Evolutionary conservation across 2,888 invertebrate genomes (phyloP), one percentile per base, ranked within the genome.

Genomic region (Oscheius onirici): DNA sequence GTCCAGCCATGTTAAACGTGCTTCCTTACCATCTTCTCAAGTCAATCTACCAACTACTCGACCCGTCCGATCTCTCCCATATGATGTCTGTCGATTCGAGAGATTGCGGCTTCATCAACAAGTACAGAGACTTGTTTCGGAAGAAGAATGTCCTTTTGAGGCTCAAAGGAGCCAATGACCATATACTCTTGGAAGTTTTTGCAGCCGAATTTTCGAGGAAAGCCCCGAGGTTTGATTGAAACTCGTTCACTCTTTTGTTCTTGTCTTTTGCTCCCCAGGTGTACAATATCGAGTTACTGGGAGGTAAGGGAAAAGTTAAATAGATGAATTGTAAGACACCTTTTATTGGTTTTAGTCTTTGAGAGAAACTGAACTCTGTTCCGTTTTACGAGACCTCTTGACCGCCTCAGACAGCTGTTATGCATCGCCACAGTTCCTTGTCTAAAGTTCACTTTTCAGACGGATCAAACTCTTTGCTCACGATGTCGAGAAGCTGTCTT

Each of bases 21-120:
- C 58, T 58, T 10, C 58, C 58, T 15, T 58, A 58, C 13, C 58
- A 58, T 58, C 58, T 58, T n/a, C 58, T 58, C 20, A 34, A 40
- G 40, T 40, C 58, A n/a, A 58, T 58, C n/a, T 58, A 41, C 58
- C 58, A 58, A 41, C 41, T 58, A n/a, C 41, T 58, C 3, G 58
- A 58, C 6, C 58, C 58, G 20, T 13, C 17, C 13, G 58, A 58
- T 20, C 58, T 58, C 41, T 58, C 58, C 41, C 41, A 40, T 17
- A 43, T 58, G 43, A 58, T 58, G 58, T 40, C 58, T 17, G 43
- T 58, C 40, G 20, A 40, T n/a, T 20, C 40, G 20, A 34, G 41
- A 40, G 58, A 58, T 11, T n/a, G 40, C 17, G 40, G 34, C 2
- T 58, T 58, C 40, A 58, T 58, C 41, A 58, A 24, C 58, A 58